Base-by-base conservation (phyloP, 2,888 invertebrate species). In the Mythimna vitellina region DNA sequence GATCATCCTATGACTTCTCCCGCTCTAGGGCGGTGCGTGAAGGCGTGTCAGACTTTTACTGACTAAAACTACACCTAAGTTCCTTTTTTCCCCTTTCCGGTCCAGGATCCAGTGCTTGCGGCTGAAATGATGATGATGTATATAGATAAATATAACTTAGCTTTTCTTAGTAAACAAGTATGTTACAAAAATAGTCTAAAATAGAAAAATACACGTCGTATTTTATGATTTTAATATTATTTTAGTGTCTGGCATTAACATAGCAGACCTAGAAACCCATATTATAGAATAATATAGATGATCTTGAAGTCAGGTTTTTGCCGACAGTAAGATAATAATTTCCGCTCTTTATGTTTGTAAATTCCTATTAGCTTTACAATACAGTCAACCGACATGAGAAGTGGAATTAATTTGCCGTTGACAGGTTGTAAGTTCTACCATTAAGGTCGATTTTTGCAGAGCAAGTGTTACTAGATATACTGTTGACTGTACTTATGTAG, bases 291-390 rank as follows among this genome's bases (percentile, higher is more conserved):
- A 25, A 76, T 65, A 56, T 62, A 22, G 35, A 7, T 12, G 25
- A 54, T 35, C n/a, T 35, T 17, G 25, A 51, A 51, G n/a, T 4
- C 38, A 60, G 17, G 42, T 25, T 75, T 63, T 35, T 64, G 42
- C 78, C 42, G 60, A 7, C 35, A 20, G 10, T 46, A 53, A 62
- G 38, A 12, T 29, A 54, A 53, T 70, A 76, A 61, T 51, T 20
- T 32, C 25, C 14, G 4, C 38, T 62, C 46, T 69, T 78, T 69
- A 78, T 42, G 22, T 46, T 63, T 35, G 20, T 17, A 54, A 69
- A 72, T 56, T 69, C 62, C 29, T 69, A 38, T 57, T 64, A 35
- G 53, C 58, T 65, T 63, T 29, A 51, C 54, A 38, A 22, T 38
- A 60, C 60, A 38, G 60, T 38, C 60, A 22, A 38, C 22, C 14